Percentiles rank a stretch among this genome's conserved stretches.
Conservation (phyloP, 2,797 vertebrate genomes). For the Girardinus metallicus region DNA sequence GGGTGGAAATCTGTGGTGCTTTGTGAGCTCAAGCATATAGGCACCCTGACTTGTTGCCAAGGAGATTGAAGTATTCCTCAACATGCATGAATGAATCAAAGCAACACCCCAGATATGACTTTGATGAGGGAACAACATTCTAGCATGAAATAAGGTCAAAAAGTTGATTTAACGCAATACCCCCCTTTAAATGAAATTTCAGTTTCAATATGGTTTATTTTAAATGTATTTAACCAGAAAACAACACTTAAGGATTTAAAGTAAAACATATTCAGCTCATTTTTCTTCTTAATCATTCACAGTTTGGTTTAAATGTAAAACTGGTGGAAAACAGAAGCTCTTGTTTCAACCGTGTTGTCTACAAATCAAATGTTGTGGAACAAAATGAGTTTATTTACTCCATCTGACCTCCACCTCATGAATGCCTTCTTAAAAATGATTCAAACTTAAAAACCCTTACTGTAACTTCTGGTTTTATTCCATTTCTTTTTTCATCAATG, state of each 20-base stretch:
- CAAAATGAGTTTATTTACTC: neutral
- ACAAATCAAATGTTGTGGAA: neutral
- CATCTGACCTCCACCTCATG: too few relatives aligned
- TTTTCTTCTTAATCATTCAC: neutral
- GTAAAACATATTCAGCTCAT: neutral
- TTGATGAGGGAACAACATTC: too few relatives aligned
- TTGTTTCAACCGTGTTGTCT: neutral
- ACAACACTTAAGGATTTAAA: neutral
- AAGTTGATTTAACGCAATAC: too few relatives aligned
- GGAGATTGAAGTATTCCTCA: too few relatives aligned
- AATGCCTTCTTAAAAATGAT: neutral
- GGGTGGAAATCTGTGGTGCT: too few relatives aligned
- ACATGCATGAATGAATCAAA: too few relatives aligned
- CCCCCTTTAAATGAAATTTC: neutral
- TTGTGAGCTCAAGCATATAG: too few relatives aligned
- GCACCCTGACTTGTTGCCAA: too few relatives aligned
- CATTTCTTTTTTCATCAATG: neutral
- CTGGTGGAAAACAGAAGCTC: neutral
- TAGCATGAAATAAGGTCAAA: too few relatives aligned
- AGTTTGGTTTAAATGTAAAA: neutral
- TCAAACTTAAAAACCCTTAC: neutral
- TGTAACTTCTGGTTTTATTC: neutral
- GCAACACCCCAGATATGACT: too few relatives aligned
- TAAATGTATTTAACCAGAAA: neutral
- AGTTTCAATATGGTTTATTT: neutral